Conservation (phyloP, 2,888 invertebrate genomes). For the Drosophila mercatorum region DNA sequence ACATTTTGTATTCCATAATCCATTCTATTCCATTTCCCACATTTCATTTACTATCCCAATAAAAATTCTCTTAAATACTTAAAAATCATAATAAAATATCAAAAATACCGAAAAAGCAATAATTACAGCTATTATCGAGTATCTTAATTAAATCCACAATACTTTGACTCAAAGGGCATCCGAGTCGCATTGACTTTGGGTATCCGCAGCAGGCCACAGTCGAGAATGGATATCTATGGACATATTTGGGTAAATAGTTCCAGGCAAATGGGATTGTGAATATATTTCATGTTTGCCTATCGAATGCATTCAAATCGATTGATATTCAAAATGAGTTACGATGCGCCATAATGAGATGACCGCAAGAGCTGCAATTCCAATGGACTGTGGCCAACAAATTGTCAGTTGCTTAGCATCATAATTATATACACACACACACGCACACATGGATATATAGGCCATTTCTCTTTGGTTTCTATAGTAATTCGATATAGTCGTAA, state of each 20-base stretch:
- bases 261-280: slow-evolving; percentile 4
- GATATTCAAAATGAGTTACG: slow-evolving; percentile 17
- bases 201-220: background rate
- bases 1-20: background rate
- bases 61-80: background rate
- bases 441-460: background rate
- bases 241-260: slow-evolving; percentile 1
- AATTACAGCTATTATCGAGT: background rate
- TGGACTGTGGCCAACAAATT: slow-evolving; percentile 37
- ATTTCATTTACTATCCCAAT: background rate
- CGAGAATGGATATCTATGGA: slow-evolving; percentile 1
- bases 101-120: background rate
- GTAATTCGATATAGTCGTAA: slow-evolving; percentile 41
- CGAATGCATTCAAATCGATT: slow-evolving; percentile 4
- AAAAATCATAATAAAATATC: background rate
- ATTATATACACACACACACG: slow-evolving; percentile 8
- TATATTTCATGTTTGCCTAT: slow-evolving; percentile 8
- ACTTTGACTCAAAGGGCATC: background rate
- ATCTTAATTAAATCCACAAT: background rate
- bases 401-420: slow-evolving; percentile 32
- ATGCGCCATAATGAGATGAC: slow-evolving; percentile 54
- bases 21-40: too few species aligned
- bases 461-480: background rate
- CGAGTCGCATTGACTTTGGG: background rate
- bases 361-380: slow-evolving; percentile 48